Percentiles rank a stretch among this genome's conserved stretches.
Evolutionary conservation across 2,797 vertebrate species (phyloP).

Genomic region (Eospalax fontanierii): DNA sequence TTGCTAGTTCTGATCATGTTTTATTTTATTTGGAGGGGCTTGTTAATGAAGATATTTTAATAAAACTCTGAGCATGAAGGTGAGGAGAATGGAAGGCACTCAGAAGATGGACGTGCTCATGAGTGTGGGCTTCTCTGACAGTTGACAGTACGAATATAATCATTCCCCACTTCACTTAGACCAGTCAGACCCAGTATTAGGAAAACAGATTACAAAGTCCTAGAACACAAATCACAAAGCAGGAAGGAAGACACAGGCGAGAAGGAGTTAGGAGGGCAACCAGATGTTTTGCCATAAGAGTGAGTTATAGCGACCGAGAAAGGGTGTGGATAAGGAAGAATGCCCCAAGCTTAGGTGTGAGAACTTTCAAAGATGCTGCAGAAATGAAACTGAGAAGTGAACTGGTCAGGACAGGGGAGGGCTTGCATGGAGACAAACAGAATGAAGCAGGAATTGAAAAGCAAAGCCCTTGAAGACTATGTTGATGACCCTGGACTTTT

Average conservation of each 20-base stretch:
- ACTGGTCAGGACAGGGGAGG: not conserved
- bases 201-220: not conserved
- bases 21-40: no score
- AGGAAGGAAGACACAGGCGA: not conserved
- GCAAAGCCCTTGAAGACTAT: not conserved
- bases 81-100: not conserved
- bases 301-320: not conserved
- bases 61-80: not conserved
- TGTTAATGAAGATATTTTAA: not conserved
- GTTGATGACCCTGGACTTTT: not conserved
- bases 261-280: not conserved
- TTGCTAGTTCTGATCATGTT: no score
- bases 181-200: not conserved
- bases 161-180: conserved; percentile 29
- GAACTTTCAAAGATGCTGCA: not conserved
- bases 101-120: not conserved
- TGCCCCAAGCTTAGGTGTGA: not conserved
- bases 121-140: not conserved
- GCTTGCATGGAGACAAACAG: not conserved
- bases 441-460: not conserved
- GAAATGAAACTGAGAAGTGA: not conserved
- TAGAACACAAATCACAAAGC: not conserved
- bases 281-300: not conserved
- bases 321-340: not conserved
- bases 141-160: not conserved